A percentile compares a stretch with the other conserved stretches of the same genome.
phyloP scores from a whole-genome alignment of 64 coral and sea anemone genomes.

The Acropora tenuis region DNA sequence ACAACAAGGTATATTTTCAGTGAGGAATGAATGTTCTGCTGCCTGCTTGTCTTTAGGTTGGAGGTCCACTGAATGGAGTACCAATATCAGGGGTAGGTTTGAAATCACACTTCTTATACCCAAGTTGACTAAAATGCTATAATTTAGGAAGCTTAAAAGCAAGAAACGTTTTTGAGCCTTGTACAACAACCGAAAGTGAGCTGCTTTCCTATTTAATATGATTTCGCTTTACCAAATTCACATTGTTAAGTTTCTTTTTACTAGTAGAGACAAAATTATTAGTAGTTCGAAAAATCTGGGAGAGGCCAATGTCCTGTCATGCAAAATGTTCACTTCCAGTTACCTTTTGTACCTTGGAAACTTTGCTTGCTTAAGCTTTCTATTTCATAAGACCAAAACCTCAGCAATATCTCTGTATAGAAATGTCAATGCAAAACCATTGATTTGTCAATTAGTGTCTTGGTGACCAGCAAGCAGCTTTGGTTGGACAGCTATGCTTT shows the following conservation, averaged over 20 bases:
- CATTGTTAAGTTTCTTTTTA: no score
- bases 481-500: slow-evolving; percentile 95
- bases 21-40: background rate
- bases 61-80: slow-evolving; percentile 78
- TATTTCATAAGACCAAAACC: no score
- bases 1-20: no score
- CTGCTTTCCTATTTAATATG: no score
- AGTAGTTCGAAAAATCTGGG: no score
- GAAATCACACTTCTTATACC: background rate
- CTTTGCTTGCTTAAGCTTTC: no score
- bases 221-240: no score
- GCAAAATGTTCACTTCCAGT: no score
- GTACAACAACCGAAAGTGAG: background rate
- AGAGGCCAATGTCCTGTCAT: no score
- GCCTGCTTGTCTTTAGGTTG: slow-evolving; percentile 50
- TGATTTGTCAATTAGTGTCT: slow-evolving; percentile 61
- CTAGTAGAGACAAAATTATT: no score
- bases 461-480: slow-evolving; percentile 95
- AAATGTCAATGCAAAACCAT: background rate
- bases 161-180: background rate
- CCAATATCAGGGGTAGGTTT: slow-evolving; percentile 96
- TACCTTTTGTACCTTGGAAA: no score
- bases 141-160: background rate
- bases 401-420: background rate
- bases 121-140: no score